Base-by-base conservation (phyloP, 2,888 invertebrate genomes). In the Ceriagrion tenellum region DNA sequence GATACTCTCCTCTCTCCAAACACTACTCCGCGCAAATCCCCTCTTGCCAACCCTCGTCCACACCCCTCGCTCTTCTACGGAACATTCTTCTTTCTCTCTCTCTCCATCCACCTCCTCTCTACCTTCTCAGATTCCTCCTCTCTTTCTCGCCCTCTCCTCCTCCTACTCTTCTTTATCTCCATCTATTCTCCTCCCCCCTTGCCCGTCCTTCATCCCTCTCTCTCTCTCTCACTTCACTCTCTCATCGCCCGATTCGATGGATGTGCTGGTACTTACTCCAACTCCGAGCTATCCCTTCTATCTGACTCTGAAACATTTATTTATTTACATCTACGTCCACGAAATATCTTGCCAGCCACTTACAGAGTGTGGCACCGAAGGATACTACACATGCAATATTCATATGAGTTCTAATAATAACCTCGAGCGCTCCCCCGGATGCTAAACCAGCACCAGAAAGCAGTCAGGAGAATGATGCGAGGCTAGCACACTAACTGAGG, bases 51-150 rank as follows among this genome's bases (percentile, higher is more conserved):
- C 35, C 81, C 59, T 20, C 12, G 59, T 59, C 20, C 59, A 20
- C 59, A 16, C 8, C 18, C 18, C 81, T 35, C 81, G 13, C 81
- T 81, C 30, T 81, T 81, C 81, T n/a, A 35, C 35, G 35, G 13
- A 81, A 81, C 81, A 81, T 81, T 81, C 35, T n/a, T n/a, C n/a
- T n/a, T n/a, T n/a, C n/a, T 81, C n/a, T 35, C 81, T 35, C 81
- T 30, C 81, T 30, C 81, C 35, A 35, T 81, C 35, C 81, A n/a
- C n/a, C n/a, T n/a, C n/a, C n/a, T 59, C 59, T 59, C 81, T 18
- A 30, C 35, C 81, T 12, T 81, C 81, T 81, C 81, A 13, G 81
- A 81, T 81, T 81, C 81, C 81, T 35, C 35, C 26, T 30, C 81
- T 13, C 81, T 16, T 16, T 16, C 81, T 12, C 81, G 2, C 74